Percentiles rank a stretch among this genome's conserved stretches.
phyloP scores from a whole-genome alignment of 2,888 invertebrate species.

The Timema cristinae region DNA sequence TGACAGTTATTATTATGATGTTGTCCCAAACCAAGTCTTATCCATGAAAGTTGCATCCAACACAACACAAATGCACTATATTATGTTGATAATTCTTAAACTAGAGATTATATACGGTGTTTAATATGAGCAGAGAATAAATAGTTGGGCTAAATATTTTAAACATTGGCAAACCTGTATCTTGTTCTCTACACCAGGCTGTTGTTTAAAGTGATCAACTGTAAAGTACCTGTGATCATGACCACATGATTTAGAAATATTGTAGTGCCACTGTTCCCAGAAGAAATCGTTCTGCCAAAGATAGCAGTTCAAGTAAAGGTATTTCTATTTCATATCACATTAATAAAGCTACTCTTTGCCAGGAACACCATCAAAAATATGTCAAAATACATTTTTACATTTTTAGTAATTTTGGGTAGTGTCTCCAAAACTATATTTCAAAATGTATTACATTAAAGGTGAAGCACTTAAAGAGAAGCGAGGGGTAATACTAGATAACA shows the following conservation, averaged over 20 bases:
- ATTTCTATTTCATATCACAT: neutral
- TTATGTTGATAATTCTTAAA: too few relatives aligned
- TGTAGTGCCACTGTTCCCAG: slow-evolving; percentile 2
- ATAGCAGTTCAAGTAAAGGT: neutral
- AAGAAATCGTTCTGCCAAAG: neutral
- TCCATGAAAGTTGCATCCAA: too few relatives aligned
- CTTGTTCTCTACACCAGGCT: too few relatives aligned
- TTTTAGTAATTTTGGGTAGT: neutral
- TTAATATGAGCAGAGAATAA: too few relatives aligned
- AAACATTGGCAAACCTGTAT: too few relatives aligned
- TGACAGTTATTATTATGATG: too few relatives aligned
- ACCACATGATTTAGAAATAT: neutral
- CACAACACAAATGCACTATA: too few relatives aligned
- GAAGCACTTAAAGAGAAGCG: slow-evolving; percentile 8
- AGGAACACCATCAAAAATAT: neutral
- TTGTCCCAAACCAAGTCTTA: too few relatives aligned
- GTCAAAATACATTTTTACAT: neutral
- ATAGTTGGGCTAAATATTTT: too few relatives aligned
- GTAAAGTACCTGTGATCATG: too few relatives aligned
- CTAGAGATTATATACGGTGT: too few relatives aligned
- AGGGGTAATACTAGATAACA: neutral
- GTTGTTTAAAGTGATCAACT: too few relatives aligned
- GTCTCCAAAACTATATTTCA: neutral
- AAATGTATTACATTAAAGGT: neutral
- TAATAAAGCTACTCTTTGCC: neutral